Evolutionary conservation across 1,140 invertebrate genomes (phyloP).

Genomic region (Neuroterus valhalla): DNA sequence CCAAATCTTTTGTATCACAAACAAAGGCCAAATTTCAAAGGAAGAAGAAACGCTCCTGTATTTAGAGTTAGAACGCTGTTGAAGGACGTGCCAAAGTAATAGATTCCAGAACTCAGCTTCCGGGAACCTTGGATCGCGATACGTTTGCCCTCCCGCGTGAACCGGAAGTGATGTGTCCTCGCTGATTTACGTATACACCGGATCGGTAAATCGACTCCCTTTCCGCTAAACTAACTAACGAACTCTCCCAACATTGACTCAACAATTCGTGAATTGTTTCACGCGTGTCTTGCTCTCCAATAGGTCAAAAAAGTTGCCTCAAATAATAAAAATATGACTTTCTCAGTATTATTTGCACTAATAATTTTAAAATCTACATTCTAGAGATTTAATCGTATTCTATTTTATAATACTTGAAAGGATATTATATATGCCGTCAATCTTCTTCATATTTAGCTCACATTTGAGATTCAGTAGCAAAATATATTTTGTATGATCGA

Average conservation of each 20-base stretch:
- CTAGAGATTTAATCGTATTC: no score
- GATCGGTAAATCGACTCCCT: constrained; percentile 63
- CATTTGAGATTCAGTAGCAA: no score
- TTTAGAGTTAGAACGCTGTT: constrained; percentile 29
- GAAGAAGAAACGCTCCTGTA: constrained; percentile 5
- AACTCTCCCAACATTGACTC: constrained; percentile 49
- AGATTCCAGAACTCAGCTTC: constrained; percentile 61
- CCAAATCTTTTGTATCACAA: background rate
- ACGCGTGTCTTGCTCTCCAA: background rate
- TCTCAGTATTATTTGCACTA: no score
- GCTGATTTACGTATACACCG: constrained; percentile 67
- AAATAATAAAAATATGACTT: no score
- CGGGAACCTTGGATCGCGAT: constrained; percentile 55
- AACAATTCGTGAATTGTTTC: constrained; percentile 37
- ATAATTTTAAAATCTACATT: no score
- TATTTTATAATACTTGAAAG: no score
- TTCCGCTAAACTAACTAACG: constrained; percentile 46
- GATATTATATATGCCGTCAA: no score
- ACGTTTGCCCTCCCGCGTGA: constrained; percentile 59
- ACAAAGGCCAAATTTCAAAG: background rate
- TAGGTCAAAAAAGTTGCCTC: background rate
- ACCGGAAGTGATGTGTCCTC: constrained; percentile 68
- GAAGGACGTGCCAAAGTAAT: constrained; percentile 60
- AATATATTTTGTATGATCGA: no score
- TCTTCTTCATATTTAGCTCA: no score